Conservation (phyloP, 2,888 invertebrate species). For the Phymatocera aterrima region DNA sequence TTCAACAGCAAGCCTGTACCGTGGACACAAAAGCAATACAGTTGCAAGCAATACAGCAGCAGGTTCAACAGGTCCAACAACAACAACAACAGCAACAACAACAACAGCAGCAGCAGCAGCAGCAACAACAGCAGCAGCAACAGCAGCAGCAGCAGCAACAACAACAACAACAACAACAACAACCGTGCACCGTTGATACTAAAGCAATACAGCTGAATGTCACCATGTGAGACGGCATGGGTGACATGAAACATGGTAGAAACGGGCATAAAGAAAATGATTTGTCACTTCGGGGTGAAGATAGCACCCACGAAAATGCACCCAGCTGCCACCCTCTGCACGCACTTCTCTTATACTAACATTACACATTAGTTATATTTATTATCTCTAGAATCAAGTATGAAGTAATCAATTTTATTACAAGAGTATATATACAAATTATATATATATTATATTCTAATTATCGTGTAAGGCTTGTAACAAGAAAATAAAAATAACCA, state of each 20-base stretch:
- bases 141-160: slow-evolving; percentile 58
- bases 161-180: slow-evolving; percentile 55
- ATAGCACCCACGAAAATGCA: slow-evolving; percentile 70
- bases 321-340: slow-evolving; percentile 73
- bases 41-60: slow-evolving; percentile 65
- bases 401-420: slow-evolving; percentile 70
- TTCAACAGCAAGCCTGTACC: slow-evolving; percentile 58
- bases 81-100: slow-evolving; percentile 70
- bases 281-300: slow-evolving; percentile 65
- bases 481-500: slow-evolving; percentile 73
- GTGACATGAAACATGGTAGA: slow-evolving; percentile 52
- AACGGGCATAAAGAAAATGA: slow-evolving; percentile 56
- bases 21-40: slow-evolving; percentile 52
- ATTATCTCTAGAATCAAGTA: slow-evolving; percentile 72
- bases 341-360: slow-evolving; percentile 74
- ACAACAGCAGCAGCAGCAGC: slow-evolving; percentile 70
- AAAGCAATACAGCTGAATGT: slow-evolving; percentile 74
- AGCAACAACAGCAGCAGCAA: slow-evolving; percentile 68
- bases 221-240: slow-evolving; percentile 73
- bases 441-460: slow-evolving; percentile 73
- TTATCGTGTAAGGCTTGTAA: slow-evolving; percentile 73
- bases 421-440: slow-evolving; percentile 73
- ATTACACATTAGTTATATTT: slow-evolving; percentile 73
- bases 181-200: slow-evolving; percentile 70
- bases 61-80: slow-evolving; percentile 71